Evolutionary conservation across 1,140 invertebrate species (phyloP).

Genomic region (Elymnias hypermnestra): DNA sequence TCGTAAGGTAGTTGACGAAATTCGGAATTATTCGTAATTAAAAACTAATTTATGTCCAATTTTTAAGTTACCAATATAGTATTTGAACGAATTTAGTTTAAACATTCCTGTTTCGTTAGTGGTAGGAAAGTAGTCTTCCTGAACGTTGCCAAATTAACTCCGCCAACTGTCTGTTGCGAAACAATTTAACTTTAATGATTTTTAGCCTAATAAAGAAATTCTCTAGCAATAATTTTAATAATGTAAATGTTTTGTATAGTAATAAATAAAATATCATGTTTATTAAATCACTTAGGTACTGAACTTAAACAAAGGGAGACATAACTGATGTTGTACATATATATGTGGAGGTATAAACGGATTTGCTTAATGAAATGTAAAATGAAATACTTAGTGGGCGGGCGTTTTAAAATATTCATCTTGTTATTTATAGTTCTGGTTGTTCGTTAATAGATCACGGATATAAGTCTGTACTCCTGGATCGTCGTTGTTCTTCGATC

Average conservation of each 20-base stretch:
- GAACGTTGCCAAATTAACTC: conserved; percentile 72
- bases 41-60: conserved; percentile 56
- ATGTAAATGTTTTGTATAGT: conserved; percentile 75
- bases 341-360: conserved; percentile 10
- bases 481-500: too few species aligned
- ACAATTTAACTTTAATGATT: conserved; percentile 61
- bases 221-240: conserved; percentile 73
- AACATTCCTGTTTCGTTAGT: conserved; percentile 73
- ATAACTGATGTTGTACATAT: conserved; percentile 30
- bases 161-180: conserved; percentile 67
- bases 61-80: conserved; percentile 71
- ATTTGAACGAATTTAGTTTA: conserved; percentile 73
- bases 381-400: conserved; percentile 33
- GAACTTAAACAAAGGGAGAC: conserved; percentile 36
- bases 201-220: conserved; percentile 70
- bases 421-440: conserved; percentile 26
- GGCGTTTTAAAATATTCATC: conserved; percentile 35
- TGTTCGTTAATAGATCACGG: not conserved
- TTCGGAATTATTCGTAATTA: conserved; percentile 41
- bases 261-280: conserved; percentile 53
- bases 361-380: conserved; percentile 9
- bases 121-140: conserved; percentile 73
- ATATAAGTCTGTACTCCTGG: not conserved
- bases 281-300: conserved; percentile 49
- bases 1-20: conserved; percentile 58